A percentile compares a stretch with the other conserved stretches of the same genome.
These are phyloP conservation scores for Bos indicus DNA, from an alignment of 2,113 vertebrate genomes.

Conservation along the genomic window DNA sequence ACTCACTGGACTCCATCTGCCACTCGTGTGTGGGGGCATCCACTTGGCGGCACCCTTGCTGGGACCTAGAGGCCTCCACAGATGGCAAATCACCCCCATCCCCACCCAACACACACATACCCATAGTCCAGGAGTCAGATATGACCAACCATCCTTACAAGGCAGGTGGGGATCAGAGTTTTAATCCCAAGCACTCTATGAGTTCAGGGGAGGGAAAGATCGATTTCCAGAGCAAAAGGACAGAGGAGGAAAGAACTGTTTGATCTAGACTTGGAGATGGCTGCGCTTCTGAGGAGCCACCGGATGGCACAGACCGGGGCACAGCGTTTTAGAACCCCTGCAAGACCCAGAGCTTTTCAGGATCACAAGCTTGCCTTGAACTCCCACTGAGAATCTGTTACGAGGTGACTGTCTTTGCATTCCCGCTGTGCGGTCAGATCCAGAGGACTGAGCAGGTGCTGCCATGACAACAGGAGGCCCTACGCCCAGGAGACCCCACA, in stretches of 20 bases:
- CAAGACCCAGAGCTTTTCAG: background rate
- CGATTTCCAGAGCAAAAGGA: background rate
- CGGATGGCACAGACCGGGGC: background rate
- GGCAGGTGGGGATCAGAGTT: too few relatives aligned
- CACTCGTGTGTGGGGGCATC: fast-evolving
- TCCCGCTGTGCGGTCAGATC: background rate
- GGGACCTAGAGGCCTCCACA: background rate
- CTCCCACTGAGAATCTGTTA: background rate
- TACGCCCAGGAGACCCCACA: fast-evolving
- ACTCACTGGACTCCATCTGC: background rate
- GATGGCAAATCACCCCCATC: background rate
- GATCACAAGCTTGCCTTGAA: background rate
- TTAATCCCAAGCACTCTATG: background rate
- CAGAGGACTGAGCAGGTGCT: too few relatives aligned
- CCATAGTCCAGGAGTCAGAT: background rate
- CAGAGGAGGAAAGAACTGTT: background rate
- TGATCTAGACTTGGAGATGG: background rate
- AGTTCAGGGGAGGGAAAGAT: background rate
- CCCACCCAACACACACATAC: fast-evolving
- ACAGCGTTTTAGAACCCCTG: background rate
- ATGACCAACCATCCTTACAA: background rate
- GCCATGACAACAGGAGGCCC: background rate
- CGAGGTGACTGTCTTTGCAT: background rate
- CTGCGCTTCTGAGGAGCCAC: background rate
- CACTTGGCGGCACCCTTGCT: background rate